A percentile compares a stretch with the other conserved stretches of the same genome.
Evolutionary conservation across 2,113 vertebrate species (phyloP).

Genomic region (Apteryx owenii): DNA sequence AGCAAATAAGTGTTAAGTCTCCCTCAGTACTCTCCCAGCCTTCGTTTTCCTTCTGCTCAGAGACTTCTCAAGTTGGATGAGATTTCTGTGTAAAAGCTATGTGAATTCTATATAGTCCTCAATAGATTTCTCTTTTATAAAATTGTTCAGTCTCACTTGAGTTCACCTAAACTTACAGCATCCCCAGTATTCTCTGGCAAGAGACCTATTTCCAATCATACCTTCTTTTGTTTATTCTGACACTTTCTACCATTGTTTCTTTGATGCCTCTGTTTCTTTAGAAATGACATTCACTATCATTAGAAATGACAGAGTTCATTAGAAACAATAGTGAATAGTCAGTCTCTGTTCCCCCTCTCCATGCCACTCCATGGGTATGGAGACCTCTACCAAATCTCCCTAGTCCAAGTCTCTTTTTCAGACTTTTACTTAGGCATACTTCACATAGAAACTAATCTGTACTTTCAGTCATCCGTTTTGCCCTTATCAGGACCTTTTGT

Average conservation of each 20-base stretch:
- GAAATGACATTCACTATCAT: accelerated
- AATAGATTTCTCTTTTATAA: background rate
- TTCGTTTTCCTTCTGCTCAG: background rate
- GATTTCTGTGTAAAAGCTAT: background rate
- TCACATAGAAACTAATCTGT: background rate
- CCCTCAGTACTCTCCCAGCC: background rate
- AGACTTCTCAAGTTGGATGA: background rate
- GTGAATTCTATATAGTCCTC: background rate
- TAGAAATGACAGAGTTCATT: accelerated
- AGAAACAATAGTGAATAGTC: background rate
- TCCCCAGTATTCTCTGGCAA: background rate
- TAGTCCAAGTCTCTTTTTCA: background rate
- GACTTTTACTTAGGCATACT: background rate
- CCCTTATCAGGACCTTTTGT: background rate
- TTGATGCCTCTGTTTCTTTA: background rate
- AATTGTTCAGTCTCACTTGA: background rate
- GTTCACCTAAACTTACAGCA: background rate
- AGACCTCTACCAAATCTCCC: background rate
- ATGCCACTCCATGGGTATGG: background rate
- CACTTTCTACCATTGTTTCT: background rate
- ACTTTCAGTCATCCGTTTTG: background rate
- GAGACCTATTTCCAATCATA: background rate
- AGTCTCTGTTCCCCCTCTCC: background rate
- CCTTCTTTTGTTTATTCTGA: background rate
- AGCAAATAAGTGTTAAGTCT: background rate